Evolutionary conservation across 1,140 invertebrate genomes (phyloP).

Genomic region (Drosophila virilis): DNA sequence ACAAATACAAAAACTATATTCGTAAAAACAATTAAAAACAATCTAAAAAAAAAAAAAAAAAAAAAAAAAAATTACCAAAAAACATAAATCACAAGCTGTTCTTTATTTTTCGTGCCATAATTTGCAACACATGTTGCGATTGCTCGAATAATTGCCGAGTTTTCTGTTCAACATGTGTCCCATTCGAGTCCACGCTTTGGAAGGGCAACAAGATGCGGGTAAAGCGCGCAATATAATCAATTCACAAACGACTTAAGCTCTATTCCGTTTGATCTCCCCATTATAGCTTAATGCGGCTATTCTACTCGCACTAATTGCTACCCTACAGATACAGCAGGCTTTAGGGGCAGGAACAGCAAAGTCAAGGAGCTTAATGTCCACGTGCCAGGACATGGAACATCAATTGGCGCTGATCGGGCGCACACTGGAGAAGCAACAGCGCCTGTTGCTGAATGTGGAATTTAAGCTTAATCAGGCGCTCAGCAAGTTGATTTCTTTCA

Average conservation of each 20-base stretch:
- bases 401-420: conserved; percentile 58
- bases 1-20: conserved; percentile 69
- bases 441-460: conserved; percentile 56
- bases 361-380: conserved; percentile 1
- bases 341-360: neutral
- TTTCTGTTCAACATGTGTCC: conserved; percentile 5
- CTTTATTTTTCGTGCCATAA: neutral
- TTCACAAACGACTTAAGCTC: neutral
- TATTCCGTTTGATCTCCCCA: neutral
- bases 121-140: conserved; percentile 37
- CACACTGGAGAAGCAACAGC: conserved; percentile 47
- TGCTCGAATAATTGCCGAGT: neutral
- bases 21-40: conserved; percentile 60
- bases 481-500: conserved; percentile 55
- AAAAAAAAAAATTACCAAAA: conserved; percentile 32
- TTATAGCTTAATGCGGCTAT: neutral
- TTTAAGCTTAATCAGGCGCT: conserved; percentile 61
- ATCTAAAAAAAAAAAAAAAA: neutral
- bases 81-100: conserved; percentile 41
- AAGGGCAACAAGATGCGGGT: conserved; percentile 25
- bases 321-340: neutral
- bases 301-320: conserved; percentile 1
- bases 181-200: conserved; percentile 1
- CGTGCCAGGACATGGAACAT: neutral
- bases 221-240: neutral